These are phyloP conservation scores for Gari tellinella DNA, from an alignment of 2,888 invertebrate genomes.

Conservation along the genomic window DNA sequence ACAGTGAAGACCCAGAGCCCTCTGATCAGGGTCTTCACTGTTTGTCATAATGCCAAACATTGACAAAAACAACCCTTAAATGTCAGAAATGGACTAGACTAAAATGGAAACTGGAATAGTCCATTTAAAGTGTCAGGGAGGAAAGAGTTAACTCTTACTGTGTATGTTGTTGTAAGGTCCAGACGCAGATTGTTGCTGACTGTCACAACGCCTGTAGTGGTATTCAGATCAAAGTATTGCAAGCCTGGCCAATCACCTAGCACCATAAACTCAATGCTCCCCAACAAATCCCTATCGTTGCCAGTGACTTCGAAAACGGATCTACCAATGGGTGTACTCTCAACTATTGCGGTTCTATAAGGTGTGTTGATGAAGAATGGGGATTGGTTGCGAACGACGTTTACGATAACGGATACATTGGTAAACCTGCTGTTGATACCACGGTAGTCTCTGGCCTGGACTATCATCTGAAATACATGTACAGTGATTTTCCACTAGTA, in stretches of 20 bases:
- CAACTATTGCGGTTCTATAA: constrained; percentile 63
- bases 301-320: constrained; percentile 68
- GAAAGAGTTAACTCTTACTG: constrained; percentile 37
- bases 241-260: constrained; percentile 67
- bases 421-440: constrained; percentile 56
- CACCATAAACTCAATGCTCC: constrained; percentile 62
- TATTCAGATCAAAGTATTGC: constrained; percentile 66
- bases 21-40: no score
- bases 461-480: constrained; percentile 65
- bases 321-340: constrained; percentile 53
- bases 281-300: constrained; percentile 71
- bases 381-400: constrained; percentile 70
- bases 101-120: no score
- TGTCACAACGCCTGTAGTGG: constrained; percentile 53
- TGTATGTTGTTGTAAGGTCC: constrained; percentile 61
- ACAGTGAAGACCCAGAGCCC: no score
- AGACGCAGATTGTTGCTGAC: constrained; percentile 52
- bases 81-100: no score
- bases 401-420: constrained; percentile 71
- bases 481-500: no score
- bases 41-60: no score
- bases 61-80: no score
- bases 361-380: constrained; percentile 73
- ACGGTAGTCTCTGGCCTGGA: constrained; percentile 70
- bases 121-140: no score